These are phyloP conservation scores for Abrostola triplasia DNA, from an alignment of 2,888 invertebrate genomes.

Conservation along the genomic window DNA sequence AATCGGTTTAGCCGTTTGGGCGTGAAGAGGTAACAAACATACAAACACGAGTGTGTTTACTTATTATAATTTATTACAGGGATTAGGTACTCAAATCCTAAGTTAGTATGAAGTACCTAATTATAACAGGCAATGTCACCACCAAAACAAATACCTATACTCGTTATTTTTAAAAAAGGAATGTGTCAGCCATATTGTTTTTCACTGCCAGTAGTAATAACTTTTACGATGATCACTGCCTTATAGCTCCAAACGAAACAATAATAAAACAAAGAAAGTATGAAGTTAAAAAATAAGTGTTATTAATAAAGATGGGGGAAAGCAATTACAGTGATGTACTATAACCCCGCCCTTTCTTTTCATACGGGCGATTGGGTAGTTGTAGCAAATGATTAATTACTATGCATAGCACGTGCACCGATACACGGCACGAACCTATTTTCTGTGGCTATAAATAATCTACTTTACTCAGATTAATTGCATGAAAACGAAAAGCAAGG, in stretches of 20 bases:
- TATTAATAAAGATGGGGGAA: conserved; percentile 53
- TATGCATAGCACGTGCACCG: conserved; percentile 62
- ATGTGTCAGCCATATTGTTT: background rate
- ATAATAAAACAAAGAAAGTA: conserved; percentile 43
- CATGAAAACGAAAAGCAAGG: conserved; percentile 16
- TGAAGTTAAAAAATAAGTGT: conserved; percentile 52
- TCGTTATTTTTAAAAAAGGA: background rate
- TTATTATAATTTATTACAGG: no score
- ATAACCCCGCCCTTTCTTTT: conserved; percentile 46
- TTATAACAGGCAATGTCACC: background rate
- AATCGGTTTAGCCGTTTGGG: no score
- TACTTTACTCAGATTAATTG: conserved; percentile 40
- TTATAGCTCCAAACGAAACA: conserved; percentile 10
- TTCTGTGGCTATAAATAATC: conserved; percentile 48
- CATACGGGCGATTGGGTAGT: conserved; percentile 67
- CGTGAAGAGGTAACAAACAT: no score
- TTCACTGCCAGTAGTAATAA: conserved; percentile 36
- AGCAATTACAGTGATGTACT: conserved; percentile 47
- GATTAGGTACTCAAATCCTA: no score
- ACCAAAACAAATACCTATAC: background rate
- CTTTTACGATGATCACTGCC: conserved; percentile 38
- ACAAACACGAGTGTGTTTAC: no score
- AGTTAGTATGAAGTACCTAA: no score
- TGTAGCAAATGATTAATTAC: conserved; percentile 72
- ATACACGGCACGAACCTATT: conserved; percentile 42